phyloP scores from a whole-genome alignment of 1,140 invertebrate genomes.

The Trichogramma pretiosum region DNA sequence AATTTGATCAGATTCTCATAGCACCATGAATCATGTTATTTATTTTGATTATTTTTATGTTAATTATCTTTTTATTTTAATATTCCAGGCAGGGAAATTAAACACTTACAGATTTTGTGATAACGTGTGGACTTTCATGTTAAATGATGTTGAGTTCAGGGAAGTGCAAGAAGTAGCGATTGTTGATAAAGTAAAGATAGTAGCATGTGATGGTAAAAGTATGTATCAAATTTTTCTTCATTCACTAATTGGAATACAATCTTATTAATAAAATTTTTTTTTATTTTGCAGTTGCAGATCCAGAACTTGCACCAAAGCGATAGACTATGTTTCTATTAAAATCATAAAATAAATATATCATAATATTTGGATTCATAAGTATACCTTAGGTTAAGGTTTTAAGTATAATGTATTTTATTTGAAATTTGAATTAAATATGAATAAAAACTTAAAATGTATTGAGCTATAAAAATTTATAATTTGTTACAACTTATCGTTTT shows the following conservation, averaged over 20 bases:
- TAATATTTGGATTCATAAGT: too few relatives aligned
- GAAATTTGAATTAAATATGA: too few relatives aligned
- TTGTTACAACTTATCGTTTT: conserved; percentile 11
- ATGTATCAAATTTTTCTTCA: conserved; percentile 36
- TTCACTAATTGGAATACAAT: too few relatives aligned
- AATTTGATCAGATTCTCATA: too few relatives aligned
- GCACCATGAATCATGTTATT: not conserved
- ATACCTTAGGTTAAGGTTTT: too few relatives aligned
- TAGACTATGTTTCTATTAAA: too few relatives aligned
- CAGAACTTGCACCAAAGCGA: conserved; percentile 35
- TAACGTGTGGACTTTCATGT: conserved; percentile 99
- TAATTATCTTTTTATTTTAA: conserved; percentile 19
- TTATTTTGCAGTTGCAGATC: conserved; percentile 35
- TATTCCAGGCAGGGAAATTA: conserved; percentile 77
- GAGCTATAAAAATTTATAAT: not conserved
- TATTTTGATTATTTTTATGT: conserved; percentile 2
- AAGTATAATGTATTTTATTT: too few relatives aligned
- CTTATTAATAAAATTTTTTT: conserved; percentile 9
- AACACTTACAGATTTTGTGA: conserved; percentile 99
- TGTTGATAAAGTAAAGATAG: conserved; percentile 98
- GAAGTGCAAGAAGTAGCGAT: conserved; percentile 91
- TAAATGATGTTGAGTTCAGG: conserved; percentile 96
- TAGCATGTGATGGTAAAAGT: conserved; percentile 98
- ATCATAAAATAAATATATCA: too few relatives aligned
- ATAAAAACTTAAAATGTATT: conserved; percentile 12